Evolutionary conservation across 2,797 vertebrate genomes (phyloP), one percentile per base, ranked within the genome.

Genomic region (Caiman crocodilus): DNA sequence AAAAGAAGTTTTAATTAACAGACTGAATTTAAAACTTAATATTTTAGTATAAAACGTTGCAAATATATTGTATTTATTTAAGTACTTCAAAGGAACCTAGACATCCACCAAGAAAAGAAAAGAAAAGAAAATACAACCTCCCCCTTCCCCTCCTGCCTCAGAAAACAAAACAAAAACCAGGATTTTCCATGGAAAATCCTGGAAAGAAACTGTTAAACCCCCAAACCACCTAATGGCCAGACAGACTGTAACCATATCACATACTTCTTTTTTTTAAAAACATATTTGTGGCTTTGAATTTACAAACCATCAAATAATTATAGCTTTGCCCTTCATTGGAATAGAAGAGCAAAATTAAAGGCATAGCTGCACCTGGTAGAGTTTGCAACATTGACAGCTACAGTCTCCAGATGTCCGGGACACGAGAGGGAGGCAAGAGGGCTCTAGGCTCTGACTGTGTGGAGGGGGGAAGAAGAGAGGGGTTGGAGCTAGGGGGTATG

Each of bases 211-310:
- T 30, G 18, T 79, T 4, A 15, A 84, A 25, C 4, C n/a, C n/a
- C 6, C 63, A 64, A 90, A 50, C 16, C 16, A 32, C 5, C 25
- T n/a, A 32, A 1, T 6, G 2, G 6, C 10, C 67, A 20, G 42
- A 32, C 18, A 20, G 9, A 88, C 20, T 71, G 61, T 71, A 88
- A 55, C 3, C 0, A 0, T 12, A n/a, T n/a, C 4, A 2, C 0
- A 0, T 30, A 61, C 1, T 7, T 15, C 18, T 55, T 17, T 59
- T 57, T 21, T 21, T 18, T 14, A 1, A 0, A 0, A 16, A 7
- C 5, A 82, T 35, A 1, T 17, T 82, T 76, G 71, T 20, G 2
- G 14, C 85, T 82, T 93, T 74, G 50, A 30, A 65, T 63, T 63
- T 71, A 7, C 23, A 5, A 82, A 6, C 32, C 83, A 21, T 87